phyloP scores from a whole-genome alignment of 2,888 invertebrate species.

The Dicranocentrus wangi region DNA sequence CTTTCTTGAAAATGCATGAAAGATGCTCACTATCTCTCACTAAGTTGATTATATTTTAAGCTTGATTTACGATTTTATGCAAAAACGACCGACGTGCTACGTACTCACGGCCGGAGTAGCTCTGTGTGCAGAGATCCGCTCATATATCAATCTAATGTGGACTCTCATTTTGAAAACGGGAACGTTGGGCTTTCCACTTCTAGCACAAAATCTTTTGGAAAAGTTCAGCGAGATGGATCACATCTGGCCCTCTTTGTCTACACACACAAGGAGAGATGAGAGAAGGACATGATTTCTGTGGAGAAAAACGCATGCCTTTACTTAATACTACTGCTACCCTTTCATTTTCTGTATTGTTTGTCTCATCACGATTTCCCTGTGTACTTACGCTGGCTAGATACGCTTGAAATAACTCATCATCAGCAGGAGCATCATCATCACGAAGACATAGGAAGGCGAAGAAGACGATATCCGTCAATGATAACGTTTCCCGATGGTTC shows the following conservation, averaged over 20 bases:
- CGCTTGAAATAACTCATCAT: too few species aligned
- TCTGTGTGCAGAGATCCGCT: slow-evolving; percentile 54
- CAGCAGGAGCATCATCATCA: slow-evolving; percentile 14
- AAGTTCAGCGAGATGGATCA: slow-evolving; percentile 59
- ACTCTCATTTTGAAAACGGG: slow-evolving; percentile 59
- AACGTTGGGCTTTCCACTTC: slow-evolving; percentile 12
- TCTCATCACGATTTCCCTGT: too few species aligned
- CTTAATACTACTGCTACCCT: too few species aligned
- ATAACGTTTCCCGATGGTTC: slow-evolving; percentile 48
- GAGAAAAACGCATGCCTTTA: slow-evolving; percentile 22
- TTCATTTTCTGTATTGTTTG: too few species aligned
- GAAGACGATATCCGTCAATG: slow-evolving; percentile 57
- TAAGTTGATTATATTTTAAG: slow-evolving; percentile 65
- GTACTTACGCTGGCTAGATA: too few species aligned
- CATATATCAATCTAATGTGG: slow-evolving; percentile 63
- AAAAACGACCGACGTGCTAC: slow-evolving; percentile 50
- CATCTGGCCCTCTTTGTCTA: slow-evolving; percentile 60
- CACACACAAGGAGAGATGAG: slow-evolving; percentile 32
- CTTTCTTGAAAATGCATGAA: slow-evolving; percentile 64
- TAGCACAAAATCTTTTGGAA: slow-evolving; percentile 46
- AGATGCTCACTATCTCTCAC: slow-evolving; percentile 59
- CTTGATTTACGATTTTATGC: slow-evolving; percentile 65
- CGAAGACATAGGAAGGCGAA: slow-evolving; percentile 32
- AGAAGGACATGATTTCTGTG: slow-evolving; percentile 22
- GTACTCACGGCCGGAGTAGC: slow-evolving; percentile 29